Conservation (phyloP, 1,140 invertebrate species). For the Caenorhabditis remanei region DNA sequence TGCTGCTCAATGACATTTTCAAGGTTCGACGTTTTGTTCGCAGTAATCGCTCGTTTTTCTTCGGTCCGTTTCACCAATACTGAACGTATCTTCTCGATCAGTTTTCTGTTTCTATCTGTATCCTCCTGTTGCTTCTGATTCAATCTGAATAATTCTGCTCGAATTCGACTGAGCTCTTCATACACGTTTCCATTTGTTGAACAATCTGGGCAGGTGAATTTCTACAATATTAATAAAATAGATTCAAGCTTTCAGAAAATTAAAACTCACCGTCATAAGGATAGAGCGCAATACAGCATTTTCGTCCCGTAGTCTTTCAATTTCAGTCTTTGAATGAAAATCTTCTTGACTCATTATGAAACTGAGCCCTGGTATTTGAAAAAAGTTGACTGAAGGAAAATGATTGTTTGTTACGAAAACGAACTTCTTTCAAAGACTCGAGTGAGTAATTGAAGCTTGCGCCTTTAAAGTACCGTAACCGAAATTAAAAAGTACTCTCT, state of each 20-base stretch:
- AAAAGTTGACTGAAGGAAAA: no score
- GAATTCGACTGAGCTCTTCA: background rate
- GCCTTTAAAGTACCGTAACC: conserved; percentile 3
- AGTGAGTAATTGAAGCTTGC: background rate
- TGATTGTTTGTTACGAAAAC: no score
- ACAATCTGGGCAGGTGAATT: background rate
- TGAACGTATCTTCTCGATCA: background rate
- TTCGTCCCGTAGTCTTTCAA: background rate
- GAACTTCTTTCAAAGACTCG: no score
- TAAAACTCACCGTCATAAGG: background rate
- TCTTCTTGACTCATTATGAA: background rate
- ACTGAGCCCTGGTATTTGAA: background rate
- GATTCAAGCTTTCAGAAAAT: background rate
- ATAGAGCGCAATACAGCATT: background rate
- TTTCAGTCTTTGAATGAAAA: background rate
- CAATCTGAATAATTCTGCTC: background rate
- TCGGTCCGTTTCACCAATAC: background rate
- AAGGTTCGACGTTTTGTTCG: no score
- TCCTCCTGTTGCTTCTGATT: background rate
- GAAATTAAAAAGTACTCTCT: background rate
- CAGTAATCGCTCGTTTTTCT: background rate
- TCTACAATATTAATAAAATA: background rate
- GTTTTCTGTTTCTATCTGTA: background rate
- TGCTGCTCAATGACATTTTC: no score
- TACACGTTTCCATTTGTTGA: background rate